These are phyloP conservation scores for Pantelozetes paolii DNA, from an alignment of 2,888 invertebrate genomes.

Conservation along the genomic window DNA sequence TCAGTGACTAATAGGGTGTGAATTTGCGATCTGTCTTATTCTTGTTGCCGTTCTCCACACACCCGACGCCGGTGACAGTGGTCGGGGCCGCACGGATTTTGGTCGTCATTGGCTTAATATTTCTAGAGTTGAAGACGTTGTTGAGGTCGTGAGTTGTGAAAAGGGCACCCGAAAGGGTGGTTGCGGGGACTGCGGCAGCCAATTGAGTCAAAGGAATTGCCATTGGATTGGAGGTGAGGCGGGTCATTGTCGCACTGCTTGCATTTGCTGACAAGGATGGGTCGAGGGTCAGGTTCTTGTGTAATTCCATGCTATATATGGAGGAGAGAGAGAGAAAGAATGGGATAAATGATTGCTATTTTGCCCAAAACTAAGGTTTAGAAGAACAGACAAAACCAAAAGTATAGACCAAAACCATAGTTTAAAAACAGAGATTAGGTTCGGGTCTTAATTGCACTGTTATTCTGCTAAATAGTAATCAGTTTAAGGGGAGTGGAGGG, in stretches of 20 bases:
- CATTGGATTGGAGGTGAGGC: conserved; percentile 40
- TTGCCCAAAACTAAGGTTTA: conserved; percentile 13
- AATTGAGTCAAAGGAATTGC: conserved; percentile 41
- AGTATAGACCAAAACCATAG: too few species aligned
- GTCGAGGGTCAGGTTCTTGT: conserved; percentile 61
- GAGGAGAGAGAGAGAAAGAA: conserved; percentile 13
- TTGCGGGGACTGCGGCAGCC: conserved; percentile 41
- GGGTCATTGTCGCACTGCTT: conserved; percentile 32
- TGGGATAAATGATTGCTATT: conserved; percentile 32
- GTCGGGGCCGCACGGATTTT: conserved; percentile 37
- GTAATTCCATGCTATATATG: conserved; percentile 82
- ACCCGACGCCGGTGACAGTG: conserved; percentile 32
- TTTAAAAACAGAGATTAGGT: too few species aligned
- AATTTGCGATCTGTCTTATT: conserved; percentile 41
- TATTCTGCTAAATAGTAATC: too few species aligned
- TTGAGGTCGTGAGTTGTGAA: conserved; percentile 42
- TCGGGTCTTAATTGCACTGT: too few species aligned
- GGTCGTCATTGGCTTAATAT: conserved; percentile 37
- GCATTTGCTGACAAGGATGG: conserved; percentile 45
- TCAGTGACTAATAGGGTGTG: conserved; percentile 31
- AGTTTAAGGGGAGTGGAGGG: too few species aligned
- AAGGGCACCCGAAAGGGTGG: conserved; percentile 35
- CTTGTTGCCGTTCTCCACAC: conserved; percentile 40
- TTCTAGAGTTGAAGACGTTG: conserved; percentile 40
- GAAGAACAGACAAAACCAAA: too few species aligned